Conservation (phyloP, 2,113 vertebrate genomes). For the Tyto alba region DNA sequence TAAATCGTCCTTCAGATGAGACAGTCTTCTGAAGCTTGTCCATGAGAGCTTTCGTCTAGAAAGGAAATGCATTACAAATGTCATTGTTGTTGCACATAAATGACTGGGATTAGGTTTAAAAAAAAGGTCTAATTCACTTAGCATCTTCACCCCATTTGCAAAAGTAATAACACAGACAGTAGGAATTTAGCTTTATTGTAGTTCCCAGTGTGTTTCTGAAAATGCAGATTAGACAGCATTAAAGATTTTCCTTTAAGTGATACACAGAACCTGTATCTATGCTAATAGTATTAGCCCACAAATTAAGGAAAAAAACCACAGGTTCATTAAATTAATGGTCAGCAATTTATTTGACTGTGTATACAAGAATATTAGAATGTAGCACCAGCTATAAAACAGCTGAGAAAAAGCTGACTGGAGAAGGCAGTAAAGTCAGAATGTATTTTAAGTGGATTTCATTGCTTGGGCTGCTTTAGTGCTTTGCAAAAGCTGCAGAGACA, state of each 20-base stretch:
- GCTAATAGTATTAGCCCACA: background rate
- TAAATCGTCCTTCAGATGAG: conserved; percentile 97
- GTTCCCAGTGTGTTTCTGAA: background rate
- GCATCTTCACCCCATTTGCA: background rate
- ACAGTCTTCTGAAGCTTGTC: conserved; percentile 98
- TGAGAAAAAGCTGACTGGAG: background rate
- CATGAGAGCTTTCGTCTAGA: conserved; percentile 94
- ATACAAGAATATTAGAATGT: background rate
- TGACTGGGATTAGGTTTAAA: background rate
- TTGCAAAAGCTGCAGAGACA: background rate
- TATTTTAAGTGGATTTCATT: background rate
- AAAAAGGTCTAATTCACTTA: background rate
- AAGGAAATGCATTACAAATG: conserved; percentile 36
- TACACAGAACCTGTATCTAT: background rate
- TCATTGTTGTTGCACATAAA: background rate
- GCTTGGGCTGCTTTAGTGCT: background rate
- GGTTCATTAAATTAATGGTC: background rate
- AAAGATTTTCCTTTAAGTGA: background rate
- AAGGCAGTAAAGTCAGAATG: background rate
- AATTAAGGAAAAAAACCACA: background rate
- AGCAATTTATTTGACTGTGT: background rate
- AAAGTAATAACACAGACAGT: background rate
- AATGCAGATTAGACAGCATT: background rate
- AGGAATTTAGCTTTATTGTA: background rate
- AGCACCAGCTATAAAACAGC: background rate